Evolutionary conservation across 2,113 vertebrate genomes (phyloP).

Genomic region (Sterna hirundo): DNA sequence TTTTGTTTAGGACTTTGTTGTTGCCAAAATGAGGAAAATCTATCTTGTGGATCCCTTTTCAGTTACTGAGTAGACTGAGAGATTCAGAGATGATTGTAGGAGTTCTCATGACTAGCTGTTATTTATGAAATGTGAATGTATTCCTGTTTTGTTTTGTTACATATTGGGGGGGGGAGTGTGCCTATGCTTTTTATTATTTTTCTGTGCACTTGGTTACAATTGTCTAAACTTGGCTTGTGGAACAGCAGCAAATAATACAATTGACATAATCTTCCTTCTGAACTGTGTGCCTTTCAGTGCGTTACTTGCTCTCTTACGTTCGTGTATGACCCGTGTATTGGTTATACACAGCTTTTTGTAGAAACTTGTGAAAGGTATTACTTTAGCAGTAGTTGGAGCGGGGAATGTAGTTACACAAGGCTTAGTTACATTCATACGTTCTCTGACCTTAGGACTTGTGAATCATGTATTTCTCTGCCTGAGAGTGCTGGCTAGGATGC

Average conservation of each 20-base stretch:
- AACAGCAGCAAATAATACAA: neutral
- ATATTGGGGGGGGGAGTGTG: neutral
- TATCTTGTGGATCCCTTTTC: neutral
- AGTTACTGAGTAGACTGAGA: neutral
- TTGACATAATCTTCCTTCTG: neutral
- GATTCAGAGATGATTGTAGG: neutral
- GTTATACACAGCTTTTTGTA: neutral
- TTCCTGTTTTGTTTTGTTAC: neutral
- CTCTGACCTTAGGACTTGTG: neutral
- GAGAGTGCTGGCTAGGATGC: neutral
- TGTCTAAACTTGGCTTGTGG: neutral
- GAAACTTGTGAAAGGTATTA: neutral
- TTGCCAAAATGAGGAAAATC: neutral
- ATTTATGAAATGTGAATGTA: neutral
- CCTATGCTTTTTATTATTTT: neutral
- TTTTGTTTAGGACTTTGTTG: neutral
- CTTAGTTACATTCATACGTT: neutral
- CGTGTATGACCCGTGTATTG: neutral
- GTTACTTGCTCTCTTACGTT: neutral
- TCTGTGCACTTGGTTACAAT: neutral
- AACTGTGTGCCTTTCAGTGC: neutral
- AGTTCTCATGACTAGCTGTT: neutral
- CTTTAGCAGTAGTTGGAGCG: neutral
- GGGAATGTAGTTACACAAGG: neutral
- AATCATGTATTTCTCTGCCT: neutral